Percentiles rank a stretch among this genome's conserved stretches.
Conservation (phyloP, 2,113 vertebrate species). For the Saccopteryx leptura region DNA sequence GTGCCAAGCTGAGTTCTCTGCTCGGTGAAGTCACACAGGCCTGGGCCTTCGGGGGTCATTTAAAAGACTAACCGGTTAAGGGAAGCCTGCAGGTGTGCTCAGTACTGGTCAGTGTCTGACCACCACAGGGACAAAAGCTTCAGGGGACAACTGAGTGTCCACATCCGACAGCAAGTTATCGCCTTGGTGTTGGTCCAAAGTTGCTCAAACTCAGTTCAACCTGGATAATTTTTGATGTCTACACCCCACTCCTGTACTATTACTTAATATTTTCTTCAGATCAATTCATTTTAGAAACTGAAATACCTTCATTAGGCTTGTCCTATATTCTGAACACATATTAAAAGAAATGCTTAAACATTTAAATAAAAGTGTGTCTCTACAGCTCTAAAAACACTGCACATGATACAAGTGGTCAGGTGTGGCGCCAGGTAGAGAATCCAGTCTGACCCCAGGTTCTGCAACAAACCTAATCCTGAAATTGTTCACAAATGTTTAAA, state of each 20-base stretch:
- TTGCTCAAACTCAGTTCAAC: not conserved
- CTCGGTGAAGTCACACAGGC: not conserved
- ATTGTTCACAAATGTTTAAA: constrained; percentile 21
- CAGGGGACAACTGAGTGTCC: not conserved
- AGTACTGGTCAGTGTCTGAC: not conserved
- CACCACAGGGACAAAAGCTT: too few species aligned
- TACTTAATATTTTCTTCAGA: not conserved
- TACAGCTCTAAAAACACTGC: not conserved
- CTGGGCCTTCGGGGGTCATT: not conserved
- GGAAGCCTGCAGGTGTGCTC: too few species aligned
- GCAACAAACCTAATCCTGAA: not conserved
- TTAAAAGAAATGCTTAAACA: not conserved
- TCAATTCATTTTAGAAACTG: not conserved
- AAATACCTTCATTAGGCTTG: not conserved
- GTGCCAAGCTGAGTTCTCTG: not conserved
- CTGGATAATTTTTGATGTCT: too few species aligned
- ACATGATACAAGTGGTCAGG: not conserved
- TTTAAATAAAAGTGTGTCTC: not conserved
- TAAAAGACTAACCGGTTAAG: not conserved
- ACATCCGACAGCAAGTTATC: fast-evolving
- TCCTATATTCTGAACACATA: not conserved
- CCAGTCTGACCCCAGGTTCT: not conserved
- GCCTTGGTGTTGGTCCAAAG: not conserved
- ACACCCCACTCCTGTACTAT: not conserved
- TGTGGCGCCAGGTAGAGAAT: not conserved